Conservation (phyloP, 2,888 invertebrate species). For the Drosophila paucipuncta region DNA sequence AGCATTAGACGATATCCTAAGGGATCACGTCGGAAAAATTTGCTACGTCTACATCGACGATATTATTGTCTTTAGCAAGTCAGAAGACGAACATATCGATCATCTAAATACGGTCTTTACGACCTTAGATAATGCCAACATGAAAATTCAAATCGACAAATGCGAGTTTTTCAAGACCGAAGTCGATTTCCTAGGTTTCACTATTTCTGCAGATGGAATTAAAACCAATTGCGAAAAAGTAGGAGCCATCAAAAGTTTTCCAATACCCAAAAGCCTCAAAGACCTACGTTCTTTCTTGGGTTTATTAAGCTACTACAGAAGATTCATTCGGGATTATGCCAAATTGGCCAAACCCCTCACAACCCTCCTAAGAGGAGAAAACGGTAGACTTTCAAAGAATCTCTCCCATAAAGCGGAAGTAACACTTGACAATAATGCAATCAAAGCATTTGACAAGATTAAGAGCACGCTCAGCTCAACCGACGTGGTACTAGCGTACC, state of each 20-base stretch:
- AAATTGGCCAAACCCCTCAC: too few relatives aligned
- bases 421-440: background rate
- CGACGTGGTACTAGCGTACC: background rate
- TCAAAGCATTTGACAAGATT: constrained; percentile 6
- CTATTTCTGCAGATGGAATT: constrained; percentile 35
- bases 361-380: too few relatives aligned
- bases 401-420: constrained; percentile 12
- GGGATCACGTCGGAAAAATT: too few relatives aligned
- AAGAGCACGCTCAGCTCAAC: constrained; percentile 24
- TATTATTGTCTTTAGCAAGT: background rate
- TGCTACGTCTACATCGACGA: too few relatives aligned
- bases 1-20: too few relatives aligned
- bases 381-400: constrained; percentile 11
- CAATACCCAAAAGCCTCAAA: too few relatives aligned
- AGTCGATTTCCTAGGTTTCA: constrained; percentile 38
- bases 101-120: constrained; percentile 2
- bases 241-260: too few relatives aligned
- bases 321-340: too few relatives aligned
- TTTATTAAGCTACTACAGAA: too few relatives aligned
- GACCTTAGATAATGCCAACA: too few relatives aligned
- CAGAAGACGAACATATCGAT: constrained; percentile 24
- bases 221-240: constrained; percentile 22
- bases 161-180: constrained; percentile 29
- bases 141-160: too few relatives aligned
- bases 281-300: too few relatives aligned